Base-by-base conservation (phyloP, 2,113 vertebrate species). In the Tichodroma muraria region DNA sequence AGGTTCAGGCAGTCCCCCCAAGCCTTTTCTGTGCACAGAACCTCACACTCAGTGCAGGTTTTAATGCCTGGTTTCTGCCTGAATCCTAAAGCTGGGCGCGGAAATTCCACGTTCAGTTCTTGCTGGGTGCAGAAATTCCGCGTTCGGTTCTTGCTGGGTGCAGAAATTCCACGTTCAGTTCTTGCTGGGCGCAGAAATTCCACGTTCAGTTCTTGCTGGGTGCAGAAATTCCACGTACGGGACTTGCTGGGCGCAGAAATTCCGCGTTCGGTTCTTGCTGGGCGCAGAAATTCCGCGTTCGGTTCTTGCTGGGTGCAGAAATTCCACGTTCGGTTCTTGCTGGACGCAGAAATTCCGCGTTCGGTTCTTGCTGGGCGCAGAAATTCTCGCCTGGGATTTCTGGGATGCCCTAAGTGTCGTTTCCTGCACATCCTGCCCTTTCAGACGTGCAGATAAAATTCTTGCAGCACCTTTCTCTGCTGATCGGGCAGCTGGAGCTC, bases 321-420 rank as follows among this genome's bases (percentile, higher is more conserved):
- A n/a, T 44, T 24, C 42, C 8, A 6, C 9, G 35, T 28, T 4
- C 17, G 25, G 28, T 8, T 17, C 21, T 42, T 24, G 7, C 64
- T 25, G 5, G 13, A 9, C 8, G 20, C 20, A 42, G 38, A 22
- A 63, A 59, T 35, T 15, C 56, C 8, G 12, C 7, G 49, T 27
- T 4, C 13, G 25, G 2, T 52, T 27, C 15, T 23, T 24, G 18
- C 42, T 53, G 5, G 25, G 23, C 13, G 44, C 21, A 33, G 52
- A 38, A 15, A 38, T 54, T 16, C 30, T 38, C 13, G 1, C 12
- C 0, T 17, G 0, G n/a, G 45, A 4, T 64, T 57, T 50, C 24
- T 60, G 82, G 44, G 70, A 2, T 44, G 28, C 18, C 57, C 50
- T 7, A 2, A 23, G 11, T 49, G 40, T 18, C 13, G 1, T 56